Evolutionary conservation across 1,140 invertebrate genomes (phyloP).

Genomic region (Telenomus remus): DNA sequence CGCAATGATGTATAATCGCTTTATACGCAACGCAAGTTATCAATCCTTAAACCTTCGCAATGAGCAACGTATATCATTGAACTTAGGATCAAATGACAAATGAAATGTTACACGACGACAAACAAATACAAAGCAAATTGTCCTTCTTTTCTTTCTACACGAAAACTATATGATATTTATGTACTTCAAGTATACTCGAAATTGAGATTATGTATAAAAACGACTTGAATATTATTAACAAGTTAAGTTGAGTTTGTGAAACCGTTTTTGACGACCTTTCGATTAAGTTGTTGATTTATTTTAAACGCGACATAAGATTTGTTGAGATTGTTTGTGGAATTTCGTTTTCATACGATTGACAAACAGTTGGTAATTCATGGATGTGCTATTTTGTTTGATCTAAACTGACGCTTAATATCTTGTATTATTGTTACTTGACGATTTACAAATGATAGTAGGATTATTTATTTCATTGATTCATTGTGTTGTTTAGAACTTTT

Average conservation of each 20-base stretch:
- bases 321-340: too few species aligned
- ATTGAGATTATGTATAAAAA: background rate
- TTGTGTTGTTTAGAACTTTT: conserved; percentile 32
- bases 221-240: too few species aligned
- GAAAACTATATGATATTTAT: conserved; percentile 23
- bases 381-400: conserved; percentile 61
- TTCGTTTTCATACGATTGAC: conserved; percentile 5
- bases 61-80: conserved; percentile 50
- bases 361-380: conserved; percentile 16
- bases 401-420: conserved; percentile 39
- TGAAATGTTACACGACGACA: conserved; percentile 30
- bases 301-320: too few species aligned
- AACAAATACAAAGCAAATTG: conserved; percentile 19
- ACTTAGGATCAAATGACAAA: conserved; percentile 40
- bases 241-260: too few species aligned
- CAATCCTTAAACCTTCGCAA: conserved; percentile 48
- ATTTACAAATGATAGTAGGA: conserved; percentile 29
- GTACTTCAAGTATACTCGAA: conserved; percentile 21
- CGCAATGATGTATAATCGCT: conserved; percentile 54
- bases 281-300: too few species aligned
- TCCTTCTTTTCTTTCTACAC: conserved; percentile 37
- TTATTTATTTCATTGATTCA: conserved; percentile 42
- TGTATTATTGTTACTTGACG: conserved; percentile 44
- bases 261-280: too few species aligned
- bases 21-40: conserved; percentile 48